Conservation (phyloP, 2,113 vertebrate species). For the Rhadina sibilatrix region DNA sequence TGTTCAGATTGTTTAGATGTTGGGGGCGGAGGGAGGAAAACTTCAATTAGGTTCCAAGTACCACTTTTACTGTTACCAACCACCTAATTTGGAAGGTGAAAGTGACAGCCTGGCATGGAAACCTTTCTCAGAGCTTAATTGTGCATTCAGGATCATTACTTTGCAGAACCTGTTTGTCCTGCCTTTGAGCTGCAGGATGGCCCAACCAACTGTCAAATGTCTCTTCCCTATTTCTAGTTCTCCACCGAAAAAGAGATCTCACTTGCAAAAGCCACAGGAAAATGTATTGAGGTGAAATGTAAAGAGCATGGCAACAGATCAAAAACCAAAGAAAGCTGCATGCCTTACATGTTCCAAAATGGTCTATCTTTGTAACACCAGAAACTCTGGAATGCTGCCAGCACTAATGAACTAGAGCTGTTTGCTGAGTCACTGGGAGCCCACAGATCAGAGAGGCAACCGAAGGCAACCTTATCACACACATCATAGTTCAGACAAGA, state of each 20-base stretch:
- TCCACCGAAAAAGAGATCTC: not conserved
- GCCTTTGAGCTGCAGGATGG: not conserved
- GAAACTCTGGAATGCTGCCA: conserved; percentile 27
- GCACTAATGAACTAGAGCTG: conserved; percentile 15
- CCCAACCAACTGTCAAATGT: not conserved
- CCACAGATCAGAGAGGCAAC: not conserved
- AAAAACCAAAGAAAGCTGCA: not conserved
- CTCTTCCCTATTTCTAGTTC: not conserved
- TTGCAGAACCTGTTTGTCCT: conserved; percentile 4
- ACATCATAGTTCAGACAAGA: not conserved
- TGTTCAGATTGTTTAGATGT: not conserved
- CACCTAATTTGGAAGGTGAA: not conserved
- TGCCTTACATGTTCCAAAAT: not conserved
- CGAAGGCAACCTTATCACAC: not conserved
- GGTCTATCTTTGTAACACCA: conserved; percentile 30
- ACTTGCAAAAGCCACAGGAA: not conserved
- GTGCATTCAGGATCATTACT: not conserved
- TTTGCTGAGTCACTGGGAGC: conserved; percentile 56
- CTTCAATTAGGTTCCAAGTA: not conserved
- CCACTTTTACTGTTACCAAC: not conserved
- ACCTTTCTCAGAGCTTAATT: not conserved
- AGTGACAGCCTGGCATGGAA: not conserved
- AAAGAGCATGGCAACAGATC: not conserved
- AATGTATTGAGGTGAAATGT: not conserved
- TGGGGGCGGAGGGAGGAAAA: not conserved